Conservation (phyloP, 1,140 invertebrate species). For the Bactericera cockerelli region DNA sequence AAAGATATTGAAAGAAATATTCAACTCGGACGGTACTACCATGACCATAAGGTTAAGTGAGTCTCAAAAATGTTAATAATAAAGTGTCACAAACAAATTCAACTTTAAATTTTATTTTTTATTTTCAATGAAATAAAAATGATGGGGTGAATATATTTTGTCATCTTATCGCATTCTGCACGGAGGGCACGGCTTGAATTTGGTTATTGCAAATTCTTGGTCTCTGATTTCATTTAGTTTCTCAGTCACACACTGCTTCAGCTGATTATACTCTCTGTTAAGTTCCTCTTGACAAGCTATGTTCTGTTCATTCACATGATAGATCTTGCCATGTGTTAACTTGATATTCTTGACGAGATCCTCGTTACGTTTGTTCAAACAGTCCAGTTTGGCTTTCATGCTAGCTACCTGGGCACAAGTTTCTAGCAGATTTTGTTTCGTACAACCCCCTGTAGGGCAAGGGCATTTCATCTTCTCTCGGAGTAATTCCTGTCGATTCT, state of each 20-base stretch:
- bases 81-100: too few species aligned
- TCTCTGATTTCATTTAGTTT: too few species aligned
- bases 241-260: background rate
- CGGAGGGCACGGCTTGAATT: too few species aligned
- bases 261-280: constrained; percentile 9
- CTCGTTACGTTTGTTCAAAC: background rate
- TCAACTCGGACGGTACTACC: too few species aligned
- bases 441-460: background rate
- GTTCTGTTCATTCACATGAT: background rate
- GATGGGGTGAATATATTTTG: too few species aligned
- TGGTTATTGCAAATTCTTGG: background rate
- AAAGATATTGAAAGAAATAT: too few species aligned
- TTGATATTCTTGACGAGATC: background rate
- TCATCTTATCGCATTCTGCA: too few species aligned
- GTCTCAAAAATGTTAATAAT: too few species aligned
- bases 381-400: background rate
- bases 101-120: too few species aligned
- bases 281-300: background rate
- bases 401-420: background rate
- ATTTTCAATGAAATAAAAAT: too few species aligned
- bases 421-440: background rate
- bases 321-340: background rate
- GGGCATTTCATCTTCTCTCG: background rate
- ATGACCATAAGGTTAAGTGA: too few species aligned
- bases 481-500: background rate